Evolutionary conservation across 2,113 vertebrate genomes (phyloP).

Genomic region (Cyprinodon brontotheroides): DNA sequence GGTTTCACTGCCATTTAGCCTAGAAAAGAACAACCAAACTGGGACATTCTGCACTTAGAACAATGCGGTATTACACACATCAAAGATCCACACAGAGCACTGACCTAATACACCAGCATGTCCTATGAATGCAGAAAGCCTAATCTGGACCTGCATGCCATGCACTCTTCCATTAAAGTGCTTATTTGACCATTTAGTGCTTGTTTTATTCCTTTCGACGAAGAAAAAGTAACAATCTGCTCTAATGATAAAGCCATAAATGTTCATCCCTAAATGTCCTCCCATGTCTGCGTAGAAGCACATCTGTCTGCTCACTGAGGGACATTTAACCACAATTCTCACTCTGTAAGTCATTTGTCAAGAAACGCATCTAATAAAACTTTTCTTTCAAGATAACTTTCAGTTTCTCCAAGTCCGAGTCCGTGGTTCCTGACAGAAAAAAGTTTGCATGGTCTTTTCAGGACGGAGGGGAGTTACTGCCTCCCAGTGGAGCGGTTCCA

Average conservation of each 20-base stretch:
- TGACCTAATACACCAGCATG: conserved; percentile 53
- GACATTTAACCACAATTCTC: neutral
- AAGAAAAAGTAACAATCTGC: conserved; percentile 41
- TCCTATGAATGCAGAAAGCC: conserved; percentile 27
- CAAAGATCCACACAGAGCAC: conserved; percentile 30
- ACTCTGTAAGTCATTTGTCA: too few species aligned
- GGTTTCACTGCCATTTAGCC: conserved; percentile 76
- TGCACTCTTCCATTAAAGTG: conserved; percentile 26
- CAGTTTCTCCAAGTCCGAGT: too few species aligned
- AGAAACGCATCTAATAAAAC: too few species aligned
- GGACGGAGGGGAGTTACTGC: too few species aligned
- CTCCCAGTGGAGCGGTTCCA: too few species aligned
- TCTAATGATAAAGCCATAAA: conserved; percentile 4
- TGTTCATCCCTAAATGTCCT: conserved; percentile 29
- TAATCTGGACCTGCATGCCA: conserved; percentile 14
- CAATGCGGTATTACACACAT: conserved; percentile 60
- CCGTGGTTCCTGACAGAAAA: too few species aligned
- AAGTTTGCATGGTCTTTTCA: too few species aligned
- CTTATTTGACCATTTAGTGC: conserved; percentile 26
- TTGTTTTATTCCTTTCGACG: conserved; percentile 20
- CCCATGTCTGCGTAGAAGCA: conserved; percentile 19
- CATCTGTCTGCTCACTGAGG: conserved; percentile 21
- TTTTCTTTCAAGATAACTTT: too few species aligned
- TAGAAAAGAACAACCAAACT: conserved; percentile 61
- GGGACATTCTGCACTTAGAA: conserved; percentile 73